phyloP scores from a whole-genome alignment of 2,113 vertebrate genomes.

The Crotophaga sulcirostris region DNA sequence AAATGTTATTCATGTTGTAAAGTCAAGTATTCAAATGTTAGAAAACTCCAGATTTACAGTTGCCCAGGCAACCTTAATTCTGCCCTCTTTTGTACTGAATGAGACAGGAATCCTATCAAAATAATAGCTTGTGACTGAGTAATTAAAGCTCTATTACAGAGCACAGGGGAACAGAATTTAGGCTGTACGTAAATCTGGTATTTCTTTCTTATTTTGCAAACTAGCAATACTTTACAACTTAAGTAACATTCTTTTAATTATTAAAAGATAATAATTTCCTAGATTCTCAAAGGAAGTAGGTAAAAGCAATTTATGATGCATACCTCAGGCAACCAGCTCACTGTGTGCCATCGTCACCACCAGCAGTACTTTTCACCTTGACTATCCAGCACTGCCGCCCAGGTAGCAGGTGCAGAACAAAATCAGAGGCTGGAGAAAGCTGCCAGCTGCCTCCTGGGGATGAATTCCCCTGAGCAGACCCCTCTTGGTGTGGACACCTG shows the following conservation, averaged over 20 bases:
- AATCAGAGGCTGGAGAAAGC: accelerated
- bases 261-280: not conserved
- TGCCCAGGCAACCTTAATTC: constrained; percentile 55
- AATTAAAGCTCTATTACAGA: constrained; percentile 46
- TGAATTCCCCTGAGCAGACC: not conserved
- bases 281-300: not conserved
- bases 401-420: not conserved
- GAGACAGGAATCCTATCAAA: constrained; percentile 29
- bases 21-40: constrained; percentile 30
- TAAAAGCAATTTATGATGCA: not conserved
- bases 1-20: not conserved
- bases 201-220: not conserved
- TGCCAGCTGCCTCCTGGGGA: not conserved
- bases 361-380: not conserved
- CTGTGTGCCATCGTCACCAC: not conserved
- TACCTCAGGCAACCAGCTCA: not conserved
- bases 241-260: not conserved
- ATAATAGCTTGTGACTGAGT: constrained; percentile 34
- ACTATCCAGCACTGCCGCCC: not conserved
- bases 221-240: not conserved
- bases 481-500: accelerated
- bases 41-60: constrained; percentile 46
- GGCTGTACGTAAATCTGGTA: not conserved
- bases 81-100: constrained; percentile 29
- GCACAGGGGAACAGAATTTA: constrained; percentile 2